Percentiles rank a stretch among this genome's conserved stretches.
Conservation (phyloP, 2,113 vertebrate species). For the Toxostoma redivivum region DNA sequence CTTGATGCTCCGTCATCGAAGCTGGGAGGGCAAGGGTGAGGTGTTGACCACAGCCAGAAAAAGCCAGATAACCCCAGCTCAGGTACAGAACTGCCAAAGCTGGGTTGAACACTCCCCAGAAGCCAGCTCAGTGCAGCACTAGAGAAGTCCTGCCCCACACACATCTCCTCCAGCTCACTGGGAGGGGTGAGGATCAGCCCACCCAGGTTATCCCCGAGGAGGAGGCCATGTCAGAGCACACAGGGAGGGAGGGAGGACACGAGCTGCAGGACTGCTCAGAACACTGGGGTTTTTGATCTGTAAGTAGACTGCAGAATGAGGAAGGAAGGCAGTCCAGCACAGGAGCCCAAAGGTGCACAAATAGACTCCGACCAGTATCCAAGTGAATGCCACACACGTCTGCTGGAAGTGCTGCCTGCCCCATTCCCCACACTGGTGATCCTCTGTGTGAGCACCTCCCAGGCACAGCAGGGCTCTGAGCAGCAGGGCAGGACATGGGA, state of each 20-base stretch:
- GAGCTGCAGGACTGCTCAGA: background rate
- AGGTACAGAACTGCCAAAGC: accelerated
- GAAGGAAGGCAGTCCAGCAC: background rate
- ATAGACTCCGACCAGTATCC: background rate
- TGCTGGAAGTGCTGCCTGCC: accelerated
- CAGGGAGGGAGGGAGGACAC: background rate
- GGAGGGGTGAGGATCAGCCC: background rate
- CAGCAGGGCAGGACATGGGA: background rate
- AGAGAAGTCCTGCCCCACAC: background rate
- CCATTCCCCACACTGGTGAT: accelerated
- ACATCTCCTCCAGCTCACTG: background rate
- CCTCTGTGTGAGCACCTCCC: background rate
- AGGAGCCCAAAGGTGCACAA: background rate
- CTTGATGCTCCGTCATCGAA: background rate
- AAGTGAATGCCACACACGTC: accelerated
- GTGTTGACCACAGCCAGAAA: background rate
- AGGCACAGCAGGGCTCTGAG: background rate
- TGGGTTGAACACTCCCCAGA: background rate
- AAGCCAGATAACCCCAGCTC: background rate
- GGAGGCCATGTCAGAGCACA: accelerated
- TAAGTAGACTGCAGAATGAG: background rate
- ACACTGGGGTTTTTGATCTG: background rate
- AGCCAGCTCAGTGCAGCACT: background rate
- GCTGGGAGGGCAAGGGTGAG: background rate
- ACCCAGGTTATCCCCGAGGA: accelerated